Base-by-base conservation (phyloP, 2,113 vertebrate species). In the Gasterosteus nipponicus region DNA sequence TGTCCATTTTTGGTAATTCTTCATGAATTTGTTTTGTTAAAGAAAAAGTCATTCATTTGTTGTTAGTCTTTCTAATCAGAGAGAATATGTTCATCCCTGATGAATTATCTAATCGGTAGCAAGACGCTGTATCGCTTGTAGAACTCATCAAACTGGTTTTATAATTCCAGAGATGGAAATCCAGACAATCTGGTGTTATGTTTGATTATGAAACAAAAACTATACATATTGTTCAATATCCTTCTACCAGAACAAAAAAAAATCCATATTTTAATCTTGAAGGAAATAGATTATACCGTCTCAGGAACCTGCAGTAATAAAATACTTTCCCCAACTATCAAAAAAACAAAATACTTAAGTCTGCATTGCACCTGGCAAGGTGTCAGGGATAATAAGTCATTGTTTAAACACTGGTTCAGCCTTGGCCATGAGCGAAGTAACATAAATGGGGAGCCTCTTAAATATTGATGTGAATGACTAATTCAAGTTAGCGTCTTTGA, bases 401-500 rank as follows among this genome's bases (percentile, higher is more conserved):
- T 38, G 15, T 19, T 15, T 0, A 16, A 65, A 22, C 10, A 47
- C 29, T 35, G 8, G 6, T 11, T 60, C 49, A 63, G 47, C 53
- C 22, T 2, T 7, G 8, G 14, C 44, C 4, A 12, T 16, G 31
- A 69, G 35, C 19, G 2, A 59, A 44, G 35, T 4, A 41, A 67
- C 19, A 39, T 18, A 9, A 41, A 69, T 29, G 14, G 44, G 35
- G 49, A 65, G 29, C 29, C 15, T 57, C 4, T 54, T 22, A 61
- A 62, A 41, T 18, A 58, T 22, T 19, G 6, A 69, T 29, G 53
- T 12, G 53, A 29, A 12, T 6, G 53, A 56, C 53, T 56, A 56
- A 56, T 29, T 22, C 53, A 56, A 56, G 53, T 29, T 26, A 56
- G 6, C 22, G 53, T 29, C 78, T 90, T 79, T 83, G 69, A 81